Percentiles rank a stretch among this genome's conserved stretches.
Evolutionary conservation across 2,797 vertebrate genomes (phyloP).

Genomic region (Siniperca undulata): DNA sequence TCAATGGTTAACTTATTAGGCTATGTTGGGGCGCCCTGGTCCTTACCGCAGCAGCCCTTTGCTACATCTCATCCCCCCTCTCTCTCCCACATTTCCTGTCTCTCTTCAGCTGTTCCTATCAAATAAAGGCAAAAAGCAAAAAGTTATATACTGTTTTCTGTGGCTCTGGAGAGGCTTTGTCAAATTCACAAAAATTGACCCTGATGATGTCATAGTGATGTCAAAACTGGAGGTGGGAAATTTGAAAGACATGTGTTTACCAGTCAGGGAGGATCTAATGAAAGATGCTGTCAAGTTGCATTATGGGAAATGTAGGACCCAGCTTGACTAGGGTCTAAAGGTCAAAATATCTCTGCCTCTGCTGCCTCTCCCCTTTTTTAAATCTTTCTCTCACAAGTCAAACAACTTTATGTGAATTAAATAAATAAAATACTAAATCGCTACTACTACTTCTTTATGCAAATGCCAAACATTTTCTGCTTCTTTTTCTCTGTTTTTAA

Average conservation of each 20-base stretch:
- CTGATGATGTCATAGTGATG: background rate
- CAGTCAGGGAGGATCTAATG: background rate
- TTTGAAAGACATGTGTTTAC: no score
- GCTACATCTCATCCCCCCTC: no score
- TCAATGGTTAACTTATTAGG: no score
- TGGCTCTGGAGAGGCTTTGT: no score
- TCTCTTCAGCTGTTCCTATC: no score
- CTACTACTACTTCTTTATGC: background rate
- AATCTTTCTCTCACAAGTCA: background rate
- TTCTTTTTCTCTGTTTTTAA: background rate
- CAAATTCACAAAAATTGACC: no score
- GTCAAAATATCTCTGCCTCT: background rate
- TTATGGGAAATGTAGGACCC: background rate
- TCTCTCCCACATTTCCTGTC: no score
- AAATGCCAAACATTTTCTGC: background rate
- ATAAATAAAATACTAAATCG: background rate
- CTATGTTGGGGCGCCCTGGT: no score
- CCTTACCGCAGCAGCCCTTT: no score
- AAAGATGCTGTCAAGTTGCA: background rate
- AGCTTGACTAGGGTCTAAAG: background rate
- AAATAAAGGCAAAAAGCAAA: no score
- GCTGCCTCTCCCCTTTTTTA: background rate
- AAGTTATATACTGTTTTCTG: no score
- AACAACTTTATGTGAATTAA: background rate
- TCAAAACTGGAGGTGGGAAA: background rate